A percentile compares a stretch with the other conserved stretches of the same genome.
These are phyloP conservation scores for Vesta saturnalis DNA, from an alignment of 2,888 invertebrate genomes.

Conservation along the genomic window DNA sequence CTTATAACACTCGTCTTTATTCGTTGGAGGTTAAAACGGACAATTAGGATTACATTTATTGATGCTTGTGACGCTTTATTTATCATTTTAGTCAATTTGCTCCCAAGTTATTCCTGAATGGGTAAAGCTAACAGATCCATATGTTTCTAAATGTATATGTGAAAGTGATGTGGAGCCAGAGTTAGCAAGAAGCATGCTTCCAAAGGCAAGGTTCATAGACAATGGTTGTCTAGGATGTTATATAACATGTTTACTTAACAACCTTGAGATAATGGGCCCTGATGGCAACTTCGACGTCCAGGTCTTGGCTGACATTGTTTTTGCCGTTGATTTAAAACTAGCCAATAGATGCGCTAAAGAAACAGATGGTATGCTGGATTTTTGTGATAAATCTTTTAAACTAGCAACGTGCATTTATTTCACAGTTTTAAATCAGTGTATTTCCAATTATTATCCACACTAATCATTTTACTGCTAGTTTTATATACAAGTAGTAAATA, in stretches of 20 bases:
- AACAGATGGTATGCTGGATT: background rate
- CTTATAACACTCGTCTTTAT: too few relatives aligned
- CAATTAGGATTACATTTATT: too few relatives aligned
- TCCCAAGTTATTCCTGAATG: background rate
- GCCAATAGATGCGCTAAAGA: background rate
- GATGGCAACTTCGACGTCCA: background rate
- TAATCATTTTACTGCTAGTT: too few relatives aligned
- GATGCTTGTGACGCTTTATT: too few relatives aligned
- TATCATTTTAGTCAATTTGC: too few relatives aligned
- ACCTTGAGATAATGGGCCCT: background rate
- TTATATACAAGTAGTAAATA: too few relatives aligned
- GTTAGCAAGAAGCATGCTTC: background rate
- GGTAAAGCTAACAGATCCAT: background rate
- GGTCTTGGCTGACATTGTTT: background rate
- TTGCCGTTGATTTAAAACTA: background rate
- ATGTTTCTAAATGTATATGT: background rate
- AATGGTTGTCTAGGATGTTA: background rate
- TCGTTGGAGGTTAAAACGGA: too few relatives aligned
- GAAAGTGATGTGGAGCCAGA: background rate
- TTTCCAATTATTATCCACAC: too few relatives aligned
- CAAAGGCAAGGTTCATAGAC: background rate
- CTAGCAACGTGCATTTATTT: too few relatives aligned
- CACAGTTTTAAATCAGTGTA: too few relatives aligned
- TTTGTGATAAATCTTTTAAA: background rate
- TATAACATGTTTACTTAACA: background rate